These are phyloP conservation scores for Platycercus adscitus DNA, from an alignment of 2,113 vertebrate genomes.

Conservation along the genomic window DNA sequence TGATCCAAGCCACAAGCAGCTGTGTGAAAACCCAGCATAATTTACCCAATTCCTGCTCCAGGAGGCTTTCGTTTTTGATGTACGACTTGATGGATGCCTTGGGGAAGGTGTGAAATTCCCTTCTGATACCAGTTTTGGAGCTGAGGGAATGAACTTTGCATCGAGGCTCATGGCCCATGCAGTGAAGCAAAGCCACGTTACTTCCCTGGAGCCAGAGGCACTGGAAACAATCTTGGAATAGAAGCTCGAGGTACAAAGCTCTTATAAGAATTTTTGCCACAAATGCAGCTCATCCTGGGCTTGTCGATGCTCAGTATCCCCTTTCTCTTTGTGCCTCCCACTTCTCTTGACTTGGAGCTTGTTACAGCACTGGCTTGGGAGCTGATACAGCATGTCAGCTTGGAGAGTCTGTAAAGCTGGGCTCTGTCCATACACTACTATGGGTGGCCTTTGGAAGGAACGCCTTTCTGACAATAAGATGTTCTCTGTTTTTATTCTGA, in stretches of 20 bases:
- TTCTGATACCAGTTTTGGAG: background rate
- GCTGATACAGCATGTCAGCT: background rate
- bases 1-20: background rate
- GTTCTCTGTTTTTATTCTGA: background rate
- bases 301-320: background rate
- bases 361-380: rapidly evolving
- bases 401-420: background rate
- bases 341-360: background rate
- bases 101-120: background rate
- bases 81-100: background rate
- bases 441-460: rapidly evolving
- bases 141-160: background rate
- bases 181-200: background rate
- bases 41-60: background rate
- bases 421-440: rapidly evolving
- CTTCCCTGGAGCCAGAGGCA: background rate
- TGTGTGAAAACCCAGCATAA: background rate
- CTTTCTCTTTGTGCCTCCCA: background rate
- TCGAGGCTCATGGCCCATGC: background rate
- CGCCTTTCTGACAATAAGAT: rapidly evolving
- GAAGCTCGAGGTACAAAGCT: background rate
- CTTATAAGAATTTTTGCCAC: background rate
- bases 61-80: background rate
- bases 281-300: background rate
- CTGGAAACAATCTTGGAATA: background rate